Evolutionary conservation across 1,140 invertebrate genomes (phyloP), one percentile per base, ranked within the genome.

Genomic region (Drosophila sproati): DNA sequence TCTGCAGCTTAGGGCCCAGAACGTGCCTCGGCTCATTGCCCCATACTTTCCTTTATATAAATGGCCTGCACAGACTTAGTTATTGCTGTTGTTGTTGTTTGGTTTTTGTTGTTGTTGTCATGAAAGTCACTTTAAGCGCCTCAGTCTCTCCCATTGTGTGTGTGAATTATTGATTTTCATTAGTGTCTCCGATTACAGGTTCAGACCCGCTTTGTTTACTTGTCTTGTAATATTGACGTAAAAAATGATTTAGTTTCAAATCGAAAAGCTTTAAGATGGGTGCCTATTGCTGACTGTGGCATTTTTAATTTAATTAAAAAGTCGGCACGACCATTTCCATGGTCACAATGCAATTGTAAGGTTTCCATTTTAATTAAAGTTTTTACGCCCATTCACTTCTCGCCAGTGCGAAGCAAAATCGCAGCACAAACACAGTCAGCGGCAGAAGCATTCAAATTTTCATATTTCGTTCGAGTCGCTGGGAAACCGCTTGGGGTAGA

Each of bases 341-440:
- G 74, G 73, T 74, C 77, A 89, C 83, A 89, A 80, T 89, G 83
- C 77, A 88, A 89, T 89, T 88, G 83, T 88, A 88, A 70, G 83
- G 83, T 73, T 88, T 88, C 85, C 85, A 83, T 88, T 88, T 87
- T 88, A 89, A 88, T 88, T 88, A 88, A 83, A 88, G 83, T 88
- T 88, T 89, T 78, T 83, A 78, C 80, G 80, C 73, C 73, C 71
- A 88, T 88, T 87, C 62, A 70, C 59, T 88, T 74, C 72, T 77
- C 71, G 59, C 45, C 60, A 72, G 60, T 61, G 60, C 61, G 68
- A 66, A 37, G 55, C 73, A 70, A 73, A 87, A 88, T 73, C 82
- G 72, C 76, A 76, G 71, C 64, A 68, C 82, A 87, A 82, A 87
- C 72, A 73, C n/a, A 31, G 62, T 39, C 55, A 20, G 45, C 47